Conservation (phyloP, 37 sponge, comb jelly and placozoan species). For the Crambe crambe region DNA sequence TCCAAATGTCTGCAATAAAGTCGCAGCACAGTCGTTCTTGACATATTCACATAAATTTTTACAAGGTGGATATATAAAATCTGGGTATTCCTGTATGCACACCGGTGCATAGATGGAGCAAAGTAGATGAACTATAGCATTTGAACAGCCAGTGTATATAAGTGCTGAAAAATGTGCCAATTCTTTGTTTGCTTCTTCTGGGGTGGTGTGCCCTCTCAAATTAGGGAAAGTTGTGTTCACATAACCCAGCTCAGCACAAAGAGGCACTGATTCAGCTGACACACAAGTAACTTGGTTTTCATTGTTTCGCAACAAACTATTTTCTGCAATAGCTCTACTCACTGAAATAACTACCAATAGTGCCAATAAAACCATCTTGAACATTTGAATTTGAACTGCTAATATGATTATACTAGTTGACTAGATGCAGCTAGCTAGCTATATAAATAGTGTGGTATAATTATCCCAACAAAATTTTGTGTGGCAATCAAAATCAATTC, state of each 20-base stretch:
- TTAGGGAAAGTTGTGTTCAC: conserved; percentile 38
- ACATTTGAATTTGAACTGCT: background rate
- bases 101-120: conserved; percentile 65
- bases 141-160: conserved; percentile 39
- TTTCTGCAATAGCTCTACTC: background rate
- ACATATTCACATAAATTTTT: conserved; percentile 53
- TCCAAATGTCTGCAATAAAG: background rate
- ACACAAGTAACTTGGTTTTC: background rate
- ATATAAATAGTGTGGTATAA: background rate
- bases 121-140: conserved; percentile 64
- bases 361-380: background rate
- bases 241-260: conserved; percentile 26
- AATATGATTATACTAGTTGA: background rate
- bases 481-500: no score
- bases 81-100: conserved; percentile 7
- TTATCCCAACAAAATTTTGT: background rate
- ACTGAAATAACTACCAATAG: background rate
- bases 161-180: conserved; percentile 29
- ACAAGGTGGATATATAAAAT: conserved; percentile 29
- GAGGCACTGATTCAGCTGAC: background rate
- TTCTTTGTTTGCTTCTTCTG: conserved; percentile 29
- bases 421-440: background rate
- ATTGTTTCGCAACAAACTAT: background rate
- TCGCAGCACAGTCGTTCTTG: conserved; percentile 33
- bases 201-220: conserved; percentile 12